phyloP scores from a whole-genome alignment of 2,113 vertebrate genomes.

The Centrocercus urophasianus region DNA sequence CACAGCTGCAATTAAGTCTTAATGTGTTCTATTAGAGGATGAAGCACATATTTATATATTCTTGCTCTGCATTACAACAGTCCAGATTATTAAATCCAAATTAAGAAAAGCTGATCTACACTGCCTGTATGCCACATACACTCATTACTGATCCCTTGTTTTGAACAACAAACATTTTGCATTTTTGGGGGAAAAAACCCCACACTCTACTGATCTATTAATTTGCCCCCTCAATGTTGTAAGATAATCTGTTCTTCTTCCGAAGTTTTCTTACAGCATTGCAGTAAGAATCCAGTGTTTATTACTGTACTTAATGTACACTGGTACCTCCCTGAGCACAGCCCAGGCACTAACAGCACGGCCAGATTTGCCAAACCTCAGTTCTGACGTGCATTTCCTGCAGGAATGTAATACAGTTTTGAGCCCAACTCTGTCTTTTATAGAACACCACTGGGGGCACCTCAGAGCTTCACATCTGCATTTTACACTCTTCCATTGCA shows the following conservation, averaged over 20 bases:
- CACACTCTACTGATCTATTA: neutral
- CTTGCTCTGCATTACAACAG: neutral
- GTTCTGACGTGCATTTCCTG: neutral
- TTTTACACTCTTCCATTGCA: neutral
- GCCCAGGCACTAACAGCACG: neutral
- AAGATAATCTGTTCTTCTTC: neutral
- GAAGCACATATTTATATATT: neutral
- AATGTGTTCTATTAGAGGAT: neutral
- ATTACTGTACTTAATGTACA: neutral
- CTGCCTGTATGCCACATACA: neutral
- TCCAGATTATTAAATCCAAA: conserved; percentile 8
- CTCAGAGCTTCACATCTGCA: neutral
- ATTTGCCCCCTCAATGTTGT: neutral
- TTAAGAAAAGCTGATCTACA: neutral
- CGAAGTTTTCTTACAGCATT: neutral
- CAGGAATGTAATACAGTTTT: fast-evolving
- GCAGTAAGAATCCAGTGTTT: neutral
- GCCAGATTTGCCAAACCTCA: neutral
- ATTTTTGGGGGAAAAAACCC: neutral
- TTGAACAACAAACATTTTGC: neutral
- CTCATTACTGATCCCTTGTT: neutral
- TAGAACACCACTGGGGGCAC: neutral
- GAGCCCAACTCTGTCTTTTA: neutral
- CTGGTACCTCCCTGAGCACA: neutral
- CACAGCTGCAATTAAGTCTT: neutral